Conservation (phyloP, 2,888 invertebrate species). For the Melieria crassipennis region DNA sequence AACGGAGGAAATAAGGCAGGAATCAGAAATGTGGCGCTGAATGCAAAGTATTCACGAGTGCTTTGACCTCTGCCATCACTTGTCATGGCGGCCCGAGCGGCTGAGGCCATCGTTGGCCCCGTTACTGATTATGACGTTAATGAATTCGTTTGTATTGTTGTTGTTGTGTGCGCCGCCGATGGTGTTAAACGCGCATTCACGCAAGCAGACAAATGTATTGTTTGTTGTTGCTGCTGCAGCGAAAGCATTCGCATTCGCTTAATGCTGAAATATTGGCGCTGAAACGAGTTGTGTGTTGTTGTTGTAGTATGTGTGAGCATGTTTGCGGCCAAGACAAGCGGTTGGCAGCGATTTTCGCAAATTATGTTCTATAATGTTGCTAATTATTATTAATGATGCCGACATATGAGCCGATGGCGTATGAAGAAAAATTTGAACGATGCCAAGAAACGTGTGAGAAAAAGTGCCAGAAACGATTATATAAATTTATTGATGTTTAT, state of each 20-base stretch:
- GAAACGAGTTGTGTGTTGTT: too few relatives aligned
- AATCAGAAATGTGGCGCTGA: too few relatives aligned
- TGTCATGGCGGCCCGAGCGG: too few relatives aligned
- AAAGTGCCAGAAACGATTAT: not conserved
- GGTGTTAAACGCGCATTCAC: not conserved
- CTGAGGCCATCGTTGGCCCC: conserved; percentile 1
- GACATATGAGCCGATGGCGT: not conserved
- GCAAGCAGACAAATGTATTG: not conserved
- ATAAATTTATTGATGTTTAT: too few relatives aligned
- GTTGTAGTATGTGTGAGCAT: not conserved
- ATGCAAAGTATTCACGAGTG: not conserved
- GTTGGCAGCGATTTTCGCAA: conserved; percentile 1
- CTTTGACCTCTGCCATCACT: not conserved
- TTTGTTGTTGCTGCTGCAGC: not conserved
- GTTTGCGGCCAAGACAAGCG: not conserved
- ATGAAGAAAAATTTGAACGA: not conserved
- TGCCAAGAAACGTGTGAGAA: not conserved
- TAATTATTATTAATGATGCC: conserved; percentile 18
- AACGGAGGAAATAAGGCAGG: too few relatives aligned
- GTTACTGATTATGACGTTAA: conserved; percentile 15
- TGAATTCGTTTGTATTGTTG: conserved; percentile 4
- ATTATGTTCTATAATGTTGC: conserved; percentile 9
- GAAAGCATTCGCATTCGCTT: too few relatives aligned
- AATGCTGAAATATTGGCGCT: too few relatives aligned
- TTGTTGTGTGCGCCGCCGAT: not conserved